Conservation (phyloP, 2,888 invertebrate species). For the Campoplex nolae region DNA sequence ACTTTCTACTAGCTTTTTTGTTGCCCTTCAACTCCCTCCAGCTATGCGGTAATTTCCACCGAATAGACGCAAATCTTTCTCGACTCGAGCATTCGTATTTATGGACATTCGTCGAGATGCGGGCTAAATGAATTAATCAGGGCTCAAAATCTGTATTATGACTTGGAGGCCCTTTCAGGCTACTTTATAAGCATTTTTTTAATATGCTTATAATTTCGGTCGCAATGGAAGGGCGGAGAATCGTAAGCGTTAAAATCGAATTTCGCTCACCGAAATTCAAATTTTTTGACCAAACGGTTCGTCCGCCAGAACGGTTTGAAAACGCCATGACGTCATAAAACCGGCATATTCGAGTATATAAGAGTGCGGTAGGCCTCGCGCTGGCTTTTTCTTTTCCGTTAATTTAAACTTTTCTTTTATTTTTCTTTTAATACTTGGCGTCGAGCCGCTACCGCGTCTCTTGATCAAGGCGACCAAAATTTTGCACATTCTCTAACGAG, state of each 20-base stretch:
- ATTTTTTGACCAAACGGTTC: too few relatives aligned
- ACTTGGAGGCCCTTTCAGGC: background rate
- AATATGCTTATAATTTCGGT: background rate
- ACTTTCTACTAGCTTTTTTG: constrained; percentile 17
- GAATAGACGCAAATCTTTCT: constrained; percentile 3
- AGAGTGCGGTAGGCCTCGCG: too few relatives aligned
- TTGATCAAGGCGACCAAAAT: too few relatives aligned
- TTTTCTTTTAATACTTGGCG: too few relatives aligned
- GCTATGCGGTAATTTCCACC: background rate
- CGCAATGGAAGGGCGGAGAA: background rate
- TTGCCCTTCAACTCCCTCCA: constrained; percentile 1
- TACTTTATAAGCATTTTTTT: background rate
- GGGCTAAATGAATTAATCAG: constrained; percentile 32
- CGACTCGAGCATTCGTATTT: constrained; percentile 17
- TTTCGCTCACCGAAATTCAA: too few relatives aligned
- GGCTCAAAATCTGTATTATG: constrained; percentile 2
- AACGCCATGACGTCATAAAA: too few relatives aligned
- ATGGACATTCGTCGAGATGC: constrained; percentile 25
- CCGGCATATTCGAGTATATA: too few relatives aligned
- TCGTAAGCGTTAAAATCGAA: too few relatives aligned
- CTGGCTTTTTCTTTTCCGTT: too few relatives aligned
- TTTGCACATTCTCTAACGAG: background rate
- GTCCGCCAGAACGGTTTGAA: too few relatives aligned
- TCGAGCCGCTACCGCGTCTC: too few relatives aligned
- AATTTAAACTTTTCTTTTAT: too few relatives aligned